Percentiles rank a stretch among this genome's conserved stretches.
phyloP scores from a whole-genome alignment of 2,113 vertebrate genomes.

The Heloderma charlesbogerti region DNA sequence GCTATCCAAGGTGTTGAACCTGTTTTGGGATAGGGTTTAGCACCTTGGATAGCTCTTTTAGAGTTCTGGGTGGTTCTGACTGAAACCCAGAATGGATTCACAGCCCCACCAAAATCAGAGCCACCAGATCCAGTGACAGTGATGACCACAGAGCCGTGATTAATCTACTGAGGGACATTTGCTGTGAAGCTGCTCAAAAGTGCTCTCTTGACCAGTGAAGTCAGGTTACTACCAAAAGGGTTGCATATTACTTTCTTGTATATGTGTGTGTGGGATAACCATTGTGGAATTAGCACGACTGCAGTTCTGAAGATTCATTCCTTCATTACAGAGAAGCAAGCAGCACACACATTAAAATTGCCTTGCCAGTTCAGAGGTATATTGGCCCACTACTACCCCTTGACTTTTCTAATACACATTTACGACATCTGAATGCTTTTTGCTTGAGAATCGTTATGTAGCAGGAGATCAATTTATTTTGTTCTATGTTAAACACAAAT shows the following conservation, averaged over 20 bases:
- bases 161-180: conserved; percentile 88
- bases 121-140: no score
- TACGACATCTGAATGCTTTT: background rate
- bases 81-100: no score
- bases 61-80: no score
- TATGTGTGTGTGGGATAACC: conserved; percentile 42
- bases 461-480: conserved; percentile 37
- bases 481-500: conserved; percentile 41
- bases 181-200: conserved; percentile 95
- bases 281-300: conserved; percentile 36
- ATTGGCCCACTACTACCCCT: conserved; percentile 42
- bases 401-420: conserved; percentile 28
- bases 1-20: no score
- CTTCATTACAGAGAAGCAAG: conserved; percentile 41
- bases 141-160: conserved; percentile 96
- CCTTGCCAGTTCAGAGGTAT: conserved; percentile 55
- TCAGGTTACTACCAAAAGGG: conserved; percentile 6
- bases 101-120: no score
- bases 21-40: no score
- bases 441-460: conserved; percentile 38
- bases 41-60: no score
- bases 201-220: conserved; percentile 93
- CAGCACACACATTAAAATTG: conserved; percentile 18
- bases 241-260: background rate
- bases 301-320: conserved; percentile 52